These are phyloP conservation scores for Tinea pellionella DNA, from an alignment of 2,888 invertebrate species.

Conservation along the genomic window DNA sequence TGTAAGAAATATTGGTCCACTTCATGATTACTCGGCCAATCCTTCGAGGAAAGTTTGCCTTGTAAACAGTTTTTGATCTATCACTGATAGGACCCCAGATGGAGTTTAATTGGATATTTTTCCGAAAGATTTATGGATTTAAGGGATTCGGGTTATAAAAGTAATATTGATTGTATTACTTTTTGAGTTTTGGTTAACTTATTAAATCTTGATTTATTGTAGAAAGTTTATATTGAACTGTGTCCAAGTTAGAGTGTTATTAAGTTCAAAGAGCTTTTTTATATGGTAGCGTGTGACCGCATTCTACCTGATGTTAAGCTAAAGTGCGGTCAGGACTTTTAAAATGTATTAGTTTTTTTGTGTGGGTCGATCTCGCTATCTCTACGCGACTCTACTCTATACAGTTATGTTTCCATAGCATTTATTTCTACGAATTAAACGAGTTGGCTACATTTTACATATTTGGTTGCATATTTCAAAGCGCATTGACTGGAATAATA, in stretches of 20 bases:
- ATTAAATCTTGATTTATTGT: neutral
- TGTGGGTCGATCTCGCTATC: too few species aligned
- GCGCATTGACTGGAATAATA: neutral
- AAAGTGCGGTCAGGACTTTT: too few species aligned
- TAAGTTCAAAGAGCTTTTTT: too few species aligned
- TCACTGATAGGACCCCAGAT: conserved; percentile 25
- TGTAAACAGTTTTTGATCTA: conserved; percentile 30
- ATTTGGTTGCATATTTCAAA: neutral
- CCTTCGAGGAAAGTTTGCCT: conserved; percentile 21
- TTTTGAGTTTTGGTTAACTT: neutral
- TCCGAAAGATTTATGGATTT: neutral
- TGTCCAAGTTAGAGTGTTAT: too few species aligned
- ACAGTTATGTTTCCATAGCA: neutral
- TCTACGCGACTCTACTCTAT: too few species aligned
- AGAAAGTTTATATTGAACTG: neutral
- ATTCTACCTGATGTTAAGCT: too few species aligned
- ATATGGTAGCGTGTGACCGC: too few species aligned
- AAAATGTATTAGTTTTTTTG: too few species aligned
- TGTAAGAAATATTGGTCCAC: conserved; percentile 8
- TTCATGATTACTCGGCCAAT: conserved; percentile 11
- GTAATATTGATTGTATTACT: neutral
- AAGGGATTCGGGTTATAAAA: neutral
- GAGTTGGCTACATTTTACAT: neutral
- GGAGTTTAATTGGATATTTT: conserved; percentile 12
- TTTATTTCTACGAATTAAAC: neutral